phyloP scores from a whole-genome alignment of 2,888 invertebrate species.

The Protonemura montana region DNA sequence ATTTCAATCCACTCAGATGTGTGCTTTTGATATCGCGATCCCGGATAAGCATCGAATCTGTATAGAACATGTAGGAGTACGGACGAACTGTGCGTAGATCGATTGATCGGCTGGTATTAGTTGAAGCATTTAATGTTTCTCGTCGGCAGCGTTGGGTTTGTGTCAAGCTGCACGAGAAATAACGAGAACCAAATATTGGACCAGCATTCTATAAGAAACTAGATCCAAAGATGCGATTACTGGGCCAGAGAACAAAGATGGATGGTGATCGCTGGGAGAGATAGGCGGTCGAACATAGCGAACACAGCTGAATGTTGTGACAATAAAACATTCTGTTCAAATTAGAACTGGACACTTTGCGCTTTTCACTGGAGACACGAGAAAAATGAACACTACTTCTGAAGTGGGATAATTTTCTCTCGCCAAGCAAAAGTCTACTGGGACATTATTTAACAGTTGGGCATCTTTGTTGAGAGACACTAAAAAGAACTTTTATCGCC shows the following conservation, averaged over 20 bases:
- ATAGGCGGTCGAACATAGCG: not conserved
- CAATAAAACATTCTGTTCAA: constrained; percentile 12
- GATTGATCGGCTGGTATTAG: not conserved
- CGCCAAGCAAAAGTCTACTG: not conserved
- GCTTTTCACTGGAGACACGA: not conserved
- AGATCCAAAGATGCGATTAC: not conserved
- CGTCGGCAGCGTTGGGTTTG: not conserved
- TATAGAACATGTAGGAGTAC: not conserved
- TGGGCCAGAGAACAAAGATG: not conserved
- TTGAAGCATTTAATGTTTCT: too few relatives aligned
- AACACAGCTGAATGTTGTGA: constrained; percentile 5
- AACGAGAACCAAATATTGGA: not conserved
- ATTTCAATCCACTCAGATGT: not conserved
- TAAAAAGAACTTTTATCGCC: not conserved
- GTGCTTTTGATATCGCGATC: not conserved
- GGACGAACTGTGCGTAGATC: not conserved
- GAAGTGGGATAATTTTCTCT: not conserved
- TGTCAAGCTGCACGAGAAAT: not conserved
- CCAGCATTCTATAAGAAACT: constrained; percentile 12
- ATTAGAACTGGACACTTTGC: constrained; percentile 12
- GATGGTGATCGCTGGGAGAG: not conserved
- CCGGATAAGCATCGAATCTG: not conserved
- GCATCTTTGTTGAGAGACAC: not conserved
- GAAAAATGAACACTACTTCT: not conserved
- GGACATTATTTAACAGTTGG: not conserved